Percentiles rank a stretch among this genome's conserved stretches.
Conservation (phyloP, 2,888 invertebrate genomes). For the Oligia fasciuncula region DNA sequence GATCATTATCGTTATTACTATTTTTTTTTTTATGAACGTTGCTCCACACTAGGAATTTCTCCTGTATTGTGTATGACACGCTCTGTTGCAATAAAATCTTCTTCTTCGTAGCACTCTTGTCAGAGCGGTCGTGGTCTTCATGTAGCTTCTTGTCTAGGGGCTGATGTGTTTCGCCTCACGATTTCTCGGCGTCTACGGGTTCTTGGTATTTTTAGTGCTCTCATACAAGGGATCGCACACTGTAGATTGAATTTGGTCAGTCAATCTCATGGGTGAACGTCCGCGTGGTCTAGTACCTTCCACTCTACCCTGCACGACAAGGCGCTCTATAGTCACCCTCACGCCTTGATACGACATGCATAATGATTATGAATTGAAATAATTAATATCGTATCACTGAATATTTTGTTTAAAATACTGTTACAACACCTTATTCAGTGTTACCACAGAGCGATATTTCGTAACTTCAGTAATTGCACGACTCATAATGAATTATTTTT, state of each 20-base stretch:
- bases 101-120: background rate
- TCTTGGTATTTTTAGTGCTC: background rate
- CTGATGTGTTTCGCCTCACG: background rate
- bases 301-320: background rate
- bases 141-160: background rate
- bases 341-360: background rate
- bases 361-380: background rate
- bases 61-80: too few species aligned
- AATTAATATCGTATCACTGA: background rate
- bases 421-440: background rate
- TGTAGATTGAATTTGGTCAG: background rate
- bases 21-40: too few species aligned
- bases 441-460: background rate
- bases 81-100: background rate
- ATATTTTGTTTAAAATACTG: background rate
- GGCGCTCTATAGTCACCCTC: background rate
- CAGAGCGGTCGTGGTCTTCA: background rate
- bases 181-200: background rate
- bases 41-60: too few species aligned
- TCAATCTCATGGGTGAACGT: background rate
- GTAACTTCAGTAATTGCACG: background rate
- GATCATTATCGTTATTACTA: too few species aligned
- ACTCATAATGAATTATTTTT: too few species aligned
- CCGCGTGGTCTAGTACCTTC: background rate
- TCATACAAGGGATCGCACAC: background rate